phyloP scores from a whole-genome alignment of 2,888 invertebrate genomes.

The Eupithecia exiguata region DNA sequence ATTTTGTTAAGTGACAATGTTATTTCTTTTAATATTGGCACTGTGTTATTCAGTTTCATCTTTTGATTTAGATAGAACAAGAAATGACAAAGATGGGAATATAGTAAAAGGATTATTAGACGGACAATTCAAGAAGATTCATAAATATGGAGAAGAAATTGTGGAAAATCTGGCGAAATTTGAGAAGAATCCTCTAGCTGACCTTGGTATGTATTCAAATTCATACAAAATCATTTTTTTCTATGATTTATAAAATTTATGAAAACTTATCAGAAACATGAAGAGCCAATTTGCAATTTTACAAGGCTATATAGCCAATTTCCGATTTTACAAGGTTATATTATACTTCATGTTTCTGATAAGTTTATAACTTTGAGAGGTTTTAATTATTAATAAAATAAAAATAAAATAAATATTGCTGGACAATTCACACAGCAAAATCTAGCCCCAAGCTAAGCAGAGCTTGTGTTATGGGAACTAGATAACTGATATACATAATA shows the following conservation, averaged over 20 bases:
- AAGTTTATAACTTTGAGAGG: too few relatives aligned
- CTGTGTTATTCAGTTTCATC: not conserved
- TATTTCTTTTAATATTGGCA: not conserved
- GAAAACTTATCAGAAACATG: not conserved
- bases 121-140: not conserved
- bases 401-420: too few relatives aligned
- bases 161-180: not conserved
- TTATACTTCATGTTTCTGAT: too few relatives aligned
- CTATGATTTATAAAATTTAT: not conserved
- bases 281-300: too few relatives aligned
- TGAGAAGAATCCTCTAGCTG: not conserved
- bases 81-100: not conserved
- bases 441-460: too few relatives aligned
- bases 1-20: not conserved
- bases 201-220: not conserved
- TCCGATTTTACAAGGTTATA: not conserved
- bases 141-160: not conserved
- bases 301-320: too few relatives aligned
- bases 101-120: not conserved
- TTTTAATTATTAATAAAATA: too few relatives aligned
- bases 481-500: too few relatives aligned
- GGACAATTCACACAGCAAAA: too few relatives aligned
- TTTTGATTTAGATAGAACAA: not conserved
- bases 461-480: too few relatives aligned
- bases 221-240: not conserved